Base-by-base conservation (phyloP, 2,888 invertebrate genomes). In the Aspidiotus rigidus region DNA sequence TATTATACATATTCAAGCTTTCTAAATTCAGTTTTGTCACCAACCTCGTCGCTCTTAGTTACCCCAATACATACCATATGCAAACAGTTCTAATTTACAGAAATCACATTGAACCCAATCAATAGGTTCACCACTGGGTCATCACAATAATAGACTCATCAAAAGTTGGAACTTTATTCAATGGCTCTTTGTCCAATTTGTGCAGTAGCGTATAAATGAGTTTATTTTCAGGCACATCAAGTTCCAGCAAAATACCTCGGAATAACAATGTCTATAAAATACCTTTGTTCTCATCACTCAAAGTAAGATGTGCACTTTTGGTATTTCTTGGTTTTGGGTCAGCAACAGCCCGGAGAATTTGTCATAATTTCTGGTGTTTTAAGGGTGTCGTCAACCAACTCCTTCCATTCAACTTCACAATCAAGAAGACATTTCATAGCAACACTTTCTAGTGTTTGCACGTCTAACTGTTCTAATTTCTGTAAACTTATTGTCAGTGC, bases 101-200 rank as follows among this genome's bases (percentile, higher is more conserved):
- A 89, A 91, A 13, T 98, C 98, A 80, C 98, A 99, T 76, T 95
- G 95, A 71, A 98, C 93, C 97, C 97, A 98, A 78, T 94, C 90
- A 10, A 75, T 73, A 42, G 73, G 71, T 40, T 72, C 75, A 83
- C 85, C 86, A 13, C 86, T 85, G 1, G 90, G 90, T 73, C 86
- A 62, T 16, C 3, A 61, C 62, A 11, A 69, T 55, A 40, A n/a
- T 53, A 53, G 44, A 49, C 28, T 49, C 40, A 54, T 69, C 69
- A 11, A 44, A 44, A 11, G n/a, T n/a, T n/a, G n/a, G n/a, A n/a
- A n/a, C n/a, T n/a, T n/a, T n/a, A n/a, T n/a, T n/a, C n/a, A n/a
- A n/a, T n/a, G n/a, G n/a, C n/a, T n/a, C n/a, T n/a, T n/a, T n/a
- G n/a, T n/a, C n/a, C n/a, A n/a, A n/a, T n/a, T n/a, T n/a, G n/a